Evolutionary conservation across 1,140 invertebrate genomes (phyloP), one percentile per base, ranked within the genome.

Genomic region (Eubasilissa regina): DNA sequence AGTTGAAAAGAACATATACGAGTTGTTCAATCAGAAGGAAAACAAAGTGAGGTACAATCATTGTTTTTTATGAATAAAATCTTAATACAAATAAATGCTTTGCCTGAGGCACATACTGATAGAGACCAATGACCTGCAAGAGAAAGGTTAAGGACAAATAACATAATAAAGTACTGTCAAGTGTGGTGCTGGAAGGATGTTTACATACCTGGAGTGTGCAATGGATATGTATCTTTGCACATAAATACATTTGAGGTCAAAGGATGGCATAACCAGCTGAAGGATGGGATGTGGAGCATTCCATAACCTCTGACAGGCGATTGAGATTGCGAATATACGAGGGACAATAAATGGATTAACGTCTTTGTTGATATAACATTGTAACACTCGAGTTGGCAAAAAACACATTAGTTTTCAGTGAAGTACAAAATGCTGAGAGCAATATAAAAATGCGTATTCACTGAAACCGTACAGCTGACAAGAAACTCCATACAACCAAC

Each of bases 391-490:
- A 15, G 15, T 64, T 48, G 73, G n/a, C 73, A 64, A 35, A 45
- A 62, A 64, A 15, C 17, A 48, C 64, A 58, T 66, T 64, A 64
- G 8, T 76, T 77, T 77, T 68, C 48, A 53, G 62, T 77, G 45
- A 70, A 43, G n/a, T 43, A 70, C 62, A 44, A 45, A 68, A 77
- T 56, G 48, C 62, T 56, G 62, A 77, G 62, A 43, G 48, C 51
- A 58, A 77, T 51, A 77, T 17, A 68, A 35, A 68, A 68, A 64
- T 77, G 75, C 75, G 75, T 77, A 77, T 77, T 56, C 75, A 70
- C 64, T 25, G 75, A 77, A 77, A 77, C 64, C 64, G 62, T 70
- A 77, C 75, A 77, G 75, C 75, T 77, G 75, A 77, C 75, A 62
- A 60, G 75, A 76, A 60, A 70, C 66, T 70, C 45, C 45, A 17